Evolutionary conservation across 2,888 invertebrate genomes (phyloP), one percentile per base, ranked within the genome.

Genomic region (Elmis aenea): DNA sequence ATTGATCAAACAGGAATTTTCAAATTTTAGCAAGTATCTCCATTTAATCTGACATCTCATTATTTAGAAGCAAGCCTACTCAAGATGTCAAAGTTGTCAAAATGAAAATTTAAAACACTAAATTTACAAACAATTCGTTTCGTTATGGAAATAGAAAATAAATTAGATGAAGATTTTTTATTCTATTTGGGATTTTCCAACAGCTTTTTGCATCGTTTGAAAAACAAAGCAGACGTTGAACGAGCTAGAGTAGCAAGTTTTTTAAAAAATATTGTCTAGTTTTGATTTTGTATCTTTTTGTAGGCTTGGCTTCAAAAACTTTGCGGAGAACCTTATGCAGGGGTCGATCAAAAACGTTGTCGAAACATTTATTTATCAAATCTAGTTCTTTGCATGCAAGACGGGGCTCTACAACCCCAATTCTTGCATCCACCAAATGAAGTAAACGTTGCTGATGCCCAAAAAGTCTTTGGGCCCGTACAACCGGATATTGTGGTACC

Each of bases 351-450:
- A 26, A 71, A 71, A 42, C 52, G 70, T 26, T 65, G 63, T 41
- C 57, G 71, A 28, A 71, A 71, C 50, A 65, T 70, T 22, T 71
- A 68, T 45, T 50, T 71, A 23, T 65, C 69, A 2, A 63, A 70
- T 42, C 51, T 71, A 10, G 51, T 71, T 3, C 57, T 69, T 16
- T 58, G 62, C 36, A 66, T 71, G 65, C 66, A 70, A 50, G 65
- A 63, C 18, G 62, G 61, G 3, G 57, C 58, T 33, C 47, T 70
- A 32, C 57, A 54, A 4, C 62, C 59, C 16, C 66, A 67, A 1
- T 71, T 71, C 42, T 39, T 53, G 2, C 51, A 56, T 27, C 54
- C 56, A 13, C 68, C 69, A 3, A 51, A 54, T 2, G 61, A 64
- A 4, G 61, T 64, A 9, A 59, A 67, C 34, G 57, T 70, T 11